Percentiles rank a stretch among this genome's conserved stretches.
These are phyloP conservation scores for Apeltes quadracus DNA, from an alignment of 2,113 vertebrate genomes.

Conservation along the genomic window DNA sequence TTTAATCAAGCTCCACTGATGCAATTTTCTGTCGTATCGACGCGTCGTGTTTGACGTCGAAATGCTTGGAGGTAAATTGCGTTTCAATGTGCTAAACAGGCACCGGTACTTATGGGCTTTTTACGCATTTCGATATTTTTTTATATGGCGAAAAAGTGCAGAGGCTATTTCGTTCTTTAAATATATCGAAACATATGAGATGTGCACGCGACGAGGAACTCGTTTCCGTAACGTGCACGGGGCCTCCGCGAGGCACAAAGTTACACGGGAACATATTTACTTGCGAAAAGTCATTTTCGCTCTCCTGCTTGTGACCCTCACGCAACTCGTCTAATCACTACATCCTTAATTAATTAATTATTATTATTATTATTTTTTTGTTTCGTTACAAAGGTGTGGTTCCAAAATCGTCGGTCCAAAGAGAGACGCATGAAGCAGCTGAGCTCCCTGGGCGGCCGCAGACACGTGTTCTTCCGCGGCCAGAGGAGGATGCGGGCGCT, in stretches of 20 bases:
- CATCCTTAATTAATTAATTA: not conserved
- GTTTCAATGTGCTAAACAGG: not conserved
- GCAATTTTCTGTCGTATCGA: not conserved
- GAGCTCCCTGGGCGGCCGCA: constrained; percentile 89
- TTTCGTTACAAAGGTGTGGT: constrained; percentile 88
- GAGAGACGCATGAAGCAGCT: constrained; percentile 98
- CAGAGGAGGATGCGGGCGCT: constrained; percentile 94
- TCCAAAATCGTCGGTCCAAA: constrained; percentile 96
- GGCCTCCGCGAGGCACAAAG: not conserved
- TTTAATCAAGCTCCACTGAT: constrained; percentile 18
- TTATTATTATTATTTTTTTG: too few relatives aligned
- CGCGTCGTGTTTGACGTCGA: not conserved
- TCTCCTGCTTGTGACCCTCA: not conserved
- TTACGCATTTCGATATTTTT: not conserved
- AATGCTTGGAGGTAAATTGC: not conserved
- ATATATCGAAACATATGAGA: not conserved
- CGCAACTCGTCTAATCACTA: not conserved
- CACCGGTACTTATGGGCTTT: not conserved
- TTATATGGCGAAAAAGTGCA: not conserved
- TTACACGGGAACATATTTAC: too few relatives aligned
- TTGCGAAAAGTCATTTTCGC: too few relatives aligned
- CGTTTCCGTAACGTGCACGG: not conserved
- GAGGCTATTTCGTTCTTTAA: not conserved
- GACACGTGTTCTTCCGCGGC: constrained; percentile 94
- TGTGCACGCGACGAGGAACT: not conserved